These are phyloP conservation scores for Ciona savignyi DNA, from an alignment of 23 tunicate species.

Conservation along the genomic window DNA sequence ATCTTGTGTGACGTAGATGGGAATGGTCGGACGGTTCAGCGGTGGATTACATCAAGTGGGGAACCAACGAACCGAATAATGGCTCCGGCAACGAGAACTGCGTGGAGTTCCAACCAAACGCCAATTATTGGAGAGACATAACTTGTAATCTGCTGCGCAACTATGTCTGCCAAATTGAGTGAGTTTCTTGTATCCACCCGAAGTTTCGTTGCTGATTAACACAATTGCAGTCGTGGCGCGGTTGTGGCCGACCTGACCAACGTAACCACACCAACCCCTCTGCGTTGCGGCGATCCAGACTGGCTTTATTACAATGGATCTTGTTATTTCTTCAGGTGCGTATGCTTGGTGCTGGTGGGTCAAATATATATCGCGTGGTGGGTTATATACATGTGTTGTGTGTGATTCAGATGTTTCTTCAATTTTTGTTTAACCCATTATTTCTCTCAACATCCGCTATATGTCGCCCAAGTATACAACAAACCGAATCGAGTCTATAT, in stretches of 20 bases:
- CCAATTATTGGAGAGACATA: constrained; percentile 55
- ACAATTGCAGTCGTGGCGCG: constrained; percentile 58
- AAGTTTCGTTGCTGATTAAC: too few species aligned
- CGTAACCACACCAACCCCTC: constrained; percentile 31
- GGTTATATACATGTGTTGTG: too few species aligned
- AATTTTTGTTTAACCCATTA: too few species aligned
- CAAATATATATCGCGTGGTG: too few species aligned
- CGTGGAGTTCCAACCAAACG: constrained; percentile 32
- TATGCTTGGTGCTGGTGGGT: too few species aligned
- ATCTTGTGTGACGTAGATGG: constrained; percentile 40
- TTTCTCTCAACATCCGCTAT: too few species aligned
- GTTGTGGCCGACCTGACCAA: constrained; percentile 30
- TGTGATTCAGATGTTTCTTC: too few species aligned
- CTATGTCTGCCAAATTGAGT: constrained; percentile 76
- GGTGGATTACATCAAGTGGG: constrained; percentile 58
- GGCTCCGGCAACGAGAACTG: constrained; percentile 55
- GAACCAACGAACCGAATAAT: constrained; percentile 51
- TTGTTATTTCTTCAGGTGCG: constrained; percentile 91
- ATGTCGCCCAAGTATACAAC: too few species aligned
- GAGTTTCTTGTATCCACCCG: constrained; percentile 4
- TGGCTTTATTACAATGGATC: constrained; percentile 66
- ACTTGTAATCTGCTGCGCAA: constrained; percentile 51
- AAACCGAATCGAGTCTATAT: too few species aligned
- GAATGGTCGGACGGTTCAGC: constrained; percentile 66
- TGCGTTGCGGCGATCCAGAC: constrained; percentile 34